Base-by-base conservation (phyloP, 2,888 invertebrate genomes). In the Perizoma flavofasciatum region DNA sequence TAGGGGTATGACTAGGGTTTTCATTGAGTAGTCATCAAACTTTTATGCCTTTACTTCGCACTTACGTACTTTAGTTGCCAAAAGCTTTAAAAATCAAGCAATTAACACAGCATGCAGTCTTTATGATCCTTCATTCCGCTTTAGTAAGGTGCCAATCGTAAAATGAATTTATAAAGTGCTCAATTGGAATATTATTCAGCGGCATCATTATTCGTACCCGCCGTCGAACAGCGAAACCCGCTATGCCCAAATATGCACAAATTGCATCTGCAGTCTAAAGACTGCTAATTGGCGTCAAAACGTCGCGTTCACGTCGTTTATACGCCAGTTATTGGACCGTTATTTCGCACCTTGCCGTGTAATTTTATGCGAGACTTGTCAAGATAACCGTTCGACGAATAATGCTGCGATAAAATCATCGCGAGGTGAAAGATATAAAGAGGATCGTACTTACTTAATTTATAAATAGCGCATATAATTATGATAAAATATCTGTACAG, bases 341-440 rank as follows among this genome's bases (percentile, higher is more conserved):
- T 58, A 55, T 45, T 57, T 59, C 52, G 49, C 59, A 56, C 59
- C 59, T 63, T 43, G 48, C 52, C 55, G 46, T 49, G 55, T 63
- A 60, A 63, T 66, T 66, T 60, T 55, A 66, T 50, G 55, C 50
- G 11, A 52, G 43, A 53, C 48, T 44, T 60, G 62, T 53, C 52
- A 59, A 49, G 51, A 46, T 52, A 22, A 9, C 54, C 6, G 5
- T 49, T 48, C 58, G 40, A 51, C 33, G 45, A 47, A 48, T 47
- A 10, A 40, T 43, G 44, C 11, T 45, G 59, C 45, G 46, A 55
- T 44, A n/a, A 22, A 1, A 0, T 39, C 5, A 22, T n/a, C n/a
- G n/a, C n/a, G n/a, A n/a, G n/a, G n/a, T 32, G 39, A 32, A 9
- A 45, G 4, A 5, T n/a, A 48, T 48, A 7, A 39, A 10, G n/a